Percentiles rank a stretch among this genome's conserved stretches.
These are phyloP conservation scores for Cairina moschata DNA, from an alignment of 2,113 vertebrate genomes.

Conservation along the genomic window DNA sequence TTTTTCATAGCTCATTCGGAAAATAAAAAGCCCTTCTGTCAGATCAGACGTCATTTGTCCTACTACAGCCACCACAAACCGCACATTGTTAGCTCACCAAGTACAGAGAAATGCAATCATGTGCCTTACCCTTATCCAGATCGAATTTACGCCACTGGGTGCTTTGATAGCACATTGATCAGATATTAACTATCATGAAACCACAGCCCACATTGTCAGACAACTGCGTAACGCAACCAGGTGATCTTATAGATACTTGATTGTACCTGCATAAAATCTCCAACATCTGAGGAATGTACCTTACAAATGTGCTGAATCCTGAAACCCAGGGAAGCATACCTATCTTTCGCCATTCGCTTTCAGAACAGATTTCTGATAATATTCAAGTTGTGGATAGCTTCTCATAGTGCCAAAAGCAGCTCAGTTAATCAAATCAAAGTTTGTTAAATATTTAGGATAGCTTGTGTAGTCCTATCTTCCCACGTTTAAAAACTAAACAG, in stretches of 20 bases:
- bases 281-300: neutral
- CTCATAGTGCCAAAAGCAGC: neutral
- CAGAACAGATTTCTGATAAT: neutral
- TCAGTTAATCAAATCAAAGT: neutral
- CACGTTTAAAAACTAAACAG: conserved; percentile 16
- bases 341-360: neutral
- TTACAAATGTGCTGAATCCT: neutral
- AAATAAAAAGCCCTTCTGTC: neutral
- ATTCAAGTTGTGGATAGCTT: neutral
- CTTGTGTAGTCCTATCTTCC: neutral
- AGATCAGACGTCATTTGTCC: neutral
- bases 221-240: conserved; percentile 20
- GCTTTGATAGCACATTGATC: conserved; percentile 2
- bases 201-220: conserved; percentile 50
- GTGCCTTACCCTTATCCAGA: neutral
- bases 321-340: neutral
- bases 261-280: conserved; percentile 24
- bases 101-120: neutral
- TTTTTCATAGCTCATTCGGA: neutral
- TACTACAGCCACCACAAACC: conserved; percentile 1
- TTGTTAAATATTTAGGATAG: conserved; percentile 17
- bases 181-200: neutral
- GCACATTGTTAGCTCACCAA: neutral
- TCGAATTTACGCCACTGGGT: neutral
- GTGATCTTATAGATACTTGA: conserved; percentile 9